Evolutionary conservation across 1,140 invertebrate species (phyloP).

Genomic region (Megalopta genalis): DNA sequence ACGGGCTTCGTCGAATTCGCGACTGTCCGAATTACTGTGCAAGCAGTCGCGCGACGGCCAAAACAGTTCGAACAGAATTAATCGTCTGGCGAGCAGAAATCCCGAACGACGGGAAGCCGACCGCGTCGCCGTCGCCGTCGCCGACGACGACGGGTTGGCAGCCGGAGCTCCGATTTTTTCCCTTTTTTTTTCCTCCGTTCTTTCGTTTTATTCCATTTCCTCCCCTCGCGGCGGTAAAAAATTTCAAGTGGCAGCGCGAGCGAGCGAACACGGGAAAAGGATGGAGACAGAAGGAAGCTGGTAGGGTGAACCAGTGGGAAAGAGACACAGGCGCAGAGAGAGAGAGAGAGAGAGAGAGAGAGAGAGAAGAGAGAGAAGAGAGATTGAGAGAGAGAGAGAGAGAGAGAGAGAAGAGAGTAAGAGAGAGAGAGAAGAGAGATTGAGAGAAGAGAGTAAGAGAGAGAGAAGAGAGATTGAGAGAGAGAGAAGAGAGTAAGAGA

Average conservation of each 20-base stretch:
- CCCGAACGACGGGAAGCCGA: not conserved
- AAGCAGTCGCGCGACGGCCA: not conserved
- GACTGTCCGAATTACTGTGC: too few species aligned
- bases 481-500: constrained; percentile 21
- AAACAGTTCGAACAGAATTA: not conserved
- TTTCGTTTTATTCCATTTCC: constrained; percentile 68
- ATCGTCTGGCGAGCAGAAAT: constrained; percentile 7
- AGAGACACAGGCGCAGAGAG: constrained; percentile 42
- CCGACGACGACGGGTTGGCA: constrained; percentile 46
- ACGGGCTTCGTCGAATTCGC: too few species aligned
- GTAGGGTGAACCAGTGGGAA: constrained; percentile 23
- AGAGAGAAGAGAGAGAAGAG: constrained; percentile 23
- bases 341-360: constrained; percentile 34
- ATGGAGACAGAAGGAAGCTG: constrained; percentile 31
- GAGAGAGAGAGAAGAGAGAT: constrained; percentile 45
- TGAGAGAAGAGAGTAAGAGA: constrained; percentile 26
- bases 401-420: constrained; percentile 7
- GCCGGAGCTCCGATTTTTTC: constrained; percentile 63
- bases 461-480: constrained; percentile 7
- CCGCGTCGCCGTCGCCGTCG: constrained; percentile 29
- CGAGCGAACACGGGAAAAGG: constrained; percentile 34
- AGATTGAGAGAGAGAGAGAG: constrained; percentile 15
- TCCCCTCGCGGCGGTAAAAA: constrained; percentile 67
- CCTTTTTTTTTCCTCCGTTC: constrained; percentile 43
- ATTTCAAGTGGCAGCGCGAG: constrained; percentile 63